A percentile compares a stretch with the other conserved stretches of the same genome.
These are phyloP conservation scores for Microctenopoma stevenorrisi DNA, from an alignment of 2,797 vertebrate genomes.

Conservation along the genomic window DNA sequence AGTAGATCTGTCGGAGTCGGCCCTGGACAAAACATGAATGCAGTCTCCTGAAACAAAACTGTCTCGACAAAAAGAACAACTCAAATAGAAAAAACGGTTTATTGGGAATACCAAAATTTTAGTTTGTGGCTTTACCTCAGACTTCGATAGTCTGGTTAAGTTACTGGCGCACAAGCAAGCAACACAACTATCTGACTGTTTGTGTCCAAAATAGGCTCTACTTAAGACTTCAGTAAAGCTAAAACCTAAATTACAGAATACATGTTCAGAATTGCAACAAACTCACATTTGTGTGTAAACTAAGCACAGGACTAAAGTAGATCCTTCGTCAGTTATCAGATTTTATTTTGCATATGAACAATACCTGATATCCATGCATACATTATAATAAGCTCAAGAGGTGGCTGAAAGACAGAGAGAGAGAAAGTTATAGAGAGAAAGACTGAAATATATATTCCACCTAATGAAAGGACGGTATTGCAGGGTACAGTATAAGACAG, in stretches of 20 bases:
- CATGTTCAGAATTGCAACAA: background rate
- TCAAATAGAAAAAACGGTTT: background rate
- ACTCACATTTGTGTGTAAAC: conserved; percentile 17
- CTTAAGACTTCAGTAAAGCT: too few species aligned
- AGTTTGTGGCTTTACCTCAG: background rate
- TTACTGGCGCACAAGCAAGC: background rate
- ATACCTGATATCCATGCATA: conserved; percentile 81
- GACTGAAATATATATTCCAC: conserved; percentile 70
- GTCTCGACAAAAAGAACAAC: background rate
- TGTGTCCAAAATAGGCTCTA: too few species aligned
- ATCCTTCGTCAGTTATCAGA: conserved; percentile 63
- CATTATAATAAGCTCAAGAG: conserved; percentile 71
- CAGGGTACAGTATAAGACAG: conserved; percentile 63
- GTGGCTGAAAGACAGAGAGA: conserved; percentile 40
- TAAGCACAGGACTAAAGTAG: conserved; percentile 25
- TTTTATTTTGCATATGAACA: conserved; percentile 82
- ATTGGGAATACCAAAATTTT: background rate
- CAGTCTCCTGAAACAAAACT: too few species aligned
- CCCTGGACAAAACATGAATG: background rate
- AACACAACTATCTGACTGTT: background rate
- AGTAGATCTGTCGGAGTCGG: background rate
- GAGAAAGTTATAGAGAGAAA: conserved; percentile 22
- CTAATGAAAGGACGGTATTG: conserved; percentile 66
- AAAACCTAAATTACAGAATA: background rate
- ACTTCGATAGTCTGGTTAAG: background rate